phyloP scores from a whole-genome alignment of 2,113 vertebrate genomes.

The Oxyura jamaicensis region DNA sequence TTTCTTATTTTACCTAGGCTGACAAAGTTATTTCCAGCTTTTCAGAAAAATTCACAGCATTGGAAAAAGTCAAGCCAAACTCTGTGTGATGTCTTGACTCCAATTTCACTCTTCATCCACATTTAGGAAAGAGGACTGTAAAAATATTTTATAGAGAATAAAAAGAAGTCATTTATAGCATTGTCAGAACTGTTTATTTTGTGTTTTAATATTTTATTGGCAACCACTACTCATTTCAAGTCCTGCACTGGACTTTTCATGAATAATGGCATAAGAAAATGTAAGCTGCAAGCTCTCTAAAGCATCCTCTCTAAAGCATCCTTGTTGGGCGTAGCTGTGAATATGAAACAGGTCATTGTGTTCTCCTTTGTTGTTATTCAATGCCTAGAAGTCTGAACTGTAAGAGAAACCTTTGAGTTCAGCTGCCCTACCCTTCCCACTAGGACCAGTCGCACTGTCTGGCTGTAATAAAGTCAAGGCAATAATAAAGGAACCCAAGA shows the following conservation, averaged over 20 bases:
- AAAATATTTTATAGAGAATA: not conserved
- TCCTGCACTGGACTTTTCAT: not conserved
- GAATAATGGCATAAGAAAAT: not conserved
- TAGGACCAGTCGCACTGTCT: not conserved
- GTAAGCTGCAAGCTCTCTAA: not conserved
- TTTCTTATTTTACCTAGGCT: not conserved
- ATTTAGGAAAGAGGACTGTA: constrained; percentile 1
- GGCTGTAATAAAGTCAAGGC: not conserved
- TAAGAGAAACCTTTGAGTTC: not conserved
- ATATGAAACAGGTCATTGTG: not conserved
- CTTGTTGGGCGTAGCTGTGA: not conserved
- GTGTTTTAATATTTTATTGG: not conserved
- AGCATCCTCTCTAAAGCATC: not conserved
- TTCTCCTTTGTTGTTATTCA: not conserved
- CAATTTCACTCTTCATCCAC: not conserved
- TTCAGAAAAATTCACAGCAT: not conserved
- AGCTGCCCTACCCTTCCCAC: not conserved
- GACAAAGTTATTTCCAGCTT: not conserved
- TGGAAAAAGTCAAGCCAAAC: not conserved
- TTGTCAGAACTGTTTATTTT: not conserved
- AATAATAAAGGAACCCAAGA: not conserved
- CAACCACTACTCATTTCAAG: not conserved
- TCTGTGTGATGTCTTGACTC: not conserved
- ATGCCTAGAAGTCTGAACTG: not conserved
- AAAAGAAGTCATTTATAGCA: constrained; percentile 9